Percentiles rank a stretch among this genome's conserved stretches.
These are phyloP conservation scores for Xenotilapia leptura DNA, from an alignment of 2,113 vertebrate genomes.

Conservation along the genomic window DNA sequence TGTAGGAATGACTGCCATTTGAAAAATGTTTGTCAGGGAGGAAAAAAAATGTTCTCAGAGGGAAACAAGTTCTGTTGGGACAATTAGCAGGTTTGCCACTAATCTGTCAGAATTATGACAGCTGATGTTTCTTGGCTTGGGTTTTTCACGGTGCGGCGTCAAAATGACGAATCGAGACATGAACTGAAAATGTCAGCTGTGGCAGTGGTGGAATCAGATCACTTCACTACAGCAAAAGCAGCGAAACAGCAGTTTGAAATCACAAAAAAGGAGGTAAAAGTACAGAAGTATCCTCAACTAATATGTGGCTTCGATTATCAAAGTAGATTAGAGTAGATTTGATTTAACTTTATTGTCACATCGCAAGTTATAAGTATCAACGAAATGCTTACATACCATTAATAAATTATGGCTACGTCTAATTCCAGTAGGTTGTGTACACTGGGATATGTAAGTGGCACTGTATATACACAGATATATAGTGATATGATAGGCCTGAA, in stretches of 20 bases:
- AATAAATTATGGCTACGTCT: not conserved
- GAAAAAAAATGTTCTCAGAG: not conserved
- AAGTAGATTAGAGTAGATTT: not conserved
- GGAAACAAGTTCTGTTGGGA: not conserved
- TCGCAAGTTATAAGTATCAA: not conserved
- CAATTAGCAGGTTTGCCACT: conserved; percentile 12
- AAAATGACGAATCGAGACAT: not conserved
- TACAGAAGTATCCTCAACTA: not conserved
- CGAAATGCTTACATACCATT: not conserved
- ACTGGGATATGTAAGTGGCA: not conserved
- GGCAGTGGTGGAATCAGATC: not conserved
- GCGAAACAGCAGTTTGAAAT: not conserved
- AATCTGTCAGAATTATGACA: conserved; percentile 11
- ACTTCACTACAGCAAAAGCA: not conserved
- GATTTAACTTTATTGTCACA: not conserved
- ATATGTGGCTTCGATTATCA: not conserved
- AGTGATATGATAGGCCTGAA: not conserved
- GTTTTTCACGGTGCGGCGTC: not conserved
- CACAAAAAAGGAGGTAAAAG: not conserved
- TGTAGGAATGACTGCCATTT: not conserved
- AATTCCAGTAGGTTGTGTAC: not conserved
- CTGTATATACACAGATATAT: not conserved
- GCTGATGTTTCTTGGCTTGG: not conserved
- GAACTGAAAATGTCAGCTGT: not conserved
- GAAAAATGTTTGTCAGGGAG: not conserved